Evolutionary conservation across 2,797 vertebrate genomes (phyloP), one percentile per base, ranked within the genome.

Genomic region (Pachyuromys duprasi): DNA sequence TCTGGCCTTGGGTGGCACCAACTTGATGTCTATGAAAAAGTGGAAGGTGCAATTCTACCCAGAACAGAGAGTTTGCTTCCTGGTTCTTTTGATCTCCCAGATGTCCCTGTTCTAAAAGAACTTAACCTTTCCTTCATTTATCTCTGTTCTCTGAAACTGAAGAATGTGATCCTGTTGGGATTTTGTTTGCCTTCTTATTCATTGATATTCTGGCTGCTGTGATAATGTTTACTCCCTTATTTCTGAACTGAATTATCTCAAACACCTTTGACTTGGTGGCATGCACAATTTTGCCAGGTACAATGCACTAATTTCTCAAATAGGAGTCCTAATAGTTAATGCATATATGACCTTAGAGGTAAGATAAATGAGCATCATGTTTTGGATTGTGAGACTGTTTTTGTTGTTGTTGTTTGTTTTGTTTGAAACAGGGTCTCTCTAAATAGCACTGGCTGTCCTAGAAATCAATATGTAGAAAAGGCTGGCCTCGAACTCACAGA

Each of bases 21-120:
- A 33, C 22, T 89, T 95, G 89, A 82, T 83, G 39, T 86, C 74
- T 36, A 15, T 95, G 89, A 90, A 72, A 93, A 89, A 60, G 53
- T 11, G 84, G 83, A 72, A 97, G 75, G 75, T 88, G 26, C 20
- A 84, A 33, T 36, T 57, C 31, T 90, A 36, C 39, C 55, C 14
- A 33, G 81, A 84, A 76, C 26, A 31, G 74, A 92, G 49, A 84
- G 49, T 92, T 81, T 42, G 62, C 18, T 94, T 93, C 49, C 76
- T 90, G 70, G 65, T 76, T 90, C 95, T 91, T 97, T 95, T 91
- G n/a, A 92, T 97, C 83, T 93, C 36, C 75, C 31, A 93, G 84
- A 81, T 93, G 55, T 72, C 57, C 55, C 24, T 95, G 70, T 74
- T 89, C 36, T 92, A 62, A 96, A 91, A 67, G 90, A 94, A 89